phyloP scores from a whole-genome alignment of 2,797 vertebrate species.

The Onychomys arenicola region DNA sequence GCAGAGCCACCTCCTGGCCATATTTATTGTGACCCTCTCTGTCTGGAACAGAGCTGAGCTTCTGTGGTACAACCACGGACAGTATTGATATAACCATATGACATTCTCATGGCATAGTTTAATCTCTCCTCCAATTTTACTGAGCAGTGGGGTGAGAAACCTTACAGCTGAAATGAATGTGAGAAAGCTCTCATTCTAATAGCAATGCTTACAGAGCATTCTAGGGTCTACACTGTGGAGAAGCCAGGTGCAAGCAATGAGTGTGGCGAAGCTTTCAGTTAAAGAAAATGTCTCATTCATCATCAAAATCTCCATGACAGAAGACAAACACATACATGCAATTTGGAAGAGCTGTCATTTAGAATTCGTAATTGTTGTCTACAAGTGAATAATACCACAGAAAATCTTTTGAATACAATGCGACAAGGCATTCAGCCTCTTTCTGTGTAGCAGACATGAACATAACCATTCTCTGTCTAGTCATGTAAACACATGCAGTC shows the following conservation, averaged over 20 bases:
- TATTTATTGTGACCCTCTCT: not conserved
- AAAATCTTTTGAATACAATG: not conserved
- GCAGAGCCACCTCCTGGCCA: not conserved
- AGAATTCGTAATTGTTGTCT: not conserved
- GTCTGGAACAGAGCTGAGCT: not conserved
- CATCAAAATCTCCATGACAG: not conserved
- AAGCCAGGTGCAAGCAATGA: not conserved
- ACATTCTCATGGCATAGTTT: not conserved
- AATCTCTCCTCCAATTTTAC: not conserved
- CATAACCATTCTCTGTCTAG: not conserved
- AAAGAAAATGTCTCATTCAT: not conserved
- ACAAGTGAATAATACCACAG: not conserved
- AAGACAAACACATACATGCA: not conserved
- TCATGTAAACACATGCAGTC: not conserved
- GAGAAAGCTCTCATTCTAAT: not conserved
- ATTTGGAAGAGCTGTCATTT: not conserved
- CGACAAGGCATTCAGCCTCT: not conserved
- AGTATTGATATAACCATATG: not conserved
- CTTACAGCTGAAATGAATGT: not conserved
- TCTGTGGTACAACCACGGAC: not conserved
- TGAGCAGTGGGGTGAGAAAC: not conserved
- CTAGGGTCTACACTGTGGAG: not conserved
- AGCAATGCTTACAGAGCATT: not conserved
- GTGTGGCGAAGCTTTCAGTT: not conserved
- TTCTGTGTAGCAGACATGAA: not conserved